phyloP scores from a whole-genome alignment of 1,140 invertebrate genomes.

The Tenebrio molitor region DNA sequence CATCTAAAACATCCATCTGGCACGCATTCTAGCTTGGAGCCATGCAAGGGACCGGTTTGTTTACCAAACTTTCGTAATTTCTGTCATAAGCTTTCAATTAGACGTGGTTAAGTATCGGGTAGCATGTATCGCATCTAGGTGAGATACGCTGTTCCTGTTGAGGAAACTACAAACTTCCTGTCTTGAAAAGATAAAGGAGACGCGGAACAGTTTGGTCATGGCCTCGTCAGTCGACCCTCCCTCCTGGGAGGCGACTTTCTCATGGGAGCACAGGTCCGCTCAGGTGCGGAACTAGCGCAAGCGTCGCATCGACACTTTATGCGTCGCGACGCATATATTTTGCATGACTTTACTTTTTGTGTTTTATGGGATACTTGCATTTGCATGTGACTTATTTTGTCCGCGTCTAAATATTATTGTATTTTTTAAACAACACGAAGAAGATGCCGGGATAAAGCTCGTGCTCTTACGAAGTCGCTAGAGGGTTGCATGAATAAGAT shows the following conservation, averaged over 20 bases:
- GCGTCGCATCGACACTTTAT: conserved; percentile 1
- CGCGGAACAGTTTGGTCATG: background rate
- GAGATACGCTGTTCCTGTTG: too few species aligned
- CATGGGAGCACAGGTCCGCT: background rate
- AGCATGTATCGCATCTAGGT: too few species aligned
- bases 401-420: too few species aligned
- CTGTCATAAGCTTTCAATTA: conserved; percentile 4
- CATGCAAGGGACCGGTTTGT: background rate
- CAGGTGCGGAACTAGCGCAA: background rate
- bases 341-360: conserved; percentile 9
- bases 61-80: conserved; percentile 4
- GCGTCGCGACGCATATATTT: background rate
- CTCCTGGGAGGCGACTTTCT: background rate
- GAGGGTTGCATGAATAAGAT: too few species aligned
- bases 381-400: conserved; percentile 5
- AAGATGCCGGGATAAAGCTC: too few species aligned
- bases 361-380: background rate
- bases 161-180: too few species aligned
- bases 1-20: background rate
- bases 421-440: too few species aligned
- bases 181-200: background rate
- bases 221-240: background rate
- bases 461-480: too few species aligned
- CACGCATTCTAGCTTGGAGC: background rate
- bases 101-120: background rate